Evolutionary conservation across 2,888 invertebrate genomes (phyloP), one percentile per base, ranked within the genome.

Genomic region (Caenorhabditis macrosperma): DNA sequence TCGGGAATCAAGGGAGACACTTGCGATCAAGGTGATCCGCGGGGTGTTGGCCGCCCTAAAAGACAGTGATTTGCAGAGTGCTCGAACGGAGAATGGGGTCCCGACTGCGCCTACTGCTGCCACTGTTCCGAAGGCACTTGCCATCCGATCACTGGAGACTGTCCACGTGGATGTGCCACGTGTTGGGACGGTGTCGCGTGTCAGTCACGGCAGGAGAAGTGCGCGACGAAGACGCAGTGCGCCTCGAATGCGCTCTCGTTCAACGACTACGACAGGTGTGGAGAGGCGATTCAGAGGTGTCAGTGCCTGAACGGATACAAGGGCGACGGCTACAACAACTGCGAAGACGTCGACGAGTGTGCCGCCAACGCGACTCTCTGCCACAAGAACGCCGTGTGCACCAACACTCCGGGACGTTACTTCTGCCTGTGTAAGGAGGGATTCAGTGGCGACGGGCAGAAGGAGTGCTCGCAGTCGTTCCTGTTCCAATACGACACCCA

Each of bases 1-100:
- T 80, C 85, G 35, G 90, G 90, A 52, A 86, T 89, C 75, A 90
- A 90, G 74, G 90, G 90, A 30, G 89, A 90, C 75, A 90, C 88
- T 26, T 90, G 90, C 77, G 90, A 90, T 82, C 85, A 90, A 78
- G 83, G 88, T 89, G 3, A 38, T 5, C 38, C 3, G 6, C 12
- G 15, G 15, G 38, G 9, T 5, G 12, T 9, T 38, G 38, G 10
- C 38, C 3, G 15, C 9, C 15, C 15, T 2, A 12, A 48, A 17
- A 78, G 35, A 24, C n/a, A 63, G 20, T 12, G 38, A 57, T 30
- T 55, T 75, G 10, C 66, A 88, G 90, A 85, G 30, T 90, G 90
- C 81, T 78, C 81, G 2, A 64, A 78, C 17, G 87, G 86, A 4
- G 90, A 90, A 77, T 91, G 89, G 88, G 90, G 90, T 26, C 87